Base-by-base conservation (phyloP, 2,113 vertebrate species). In the Channa argus region DNA sequence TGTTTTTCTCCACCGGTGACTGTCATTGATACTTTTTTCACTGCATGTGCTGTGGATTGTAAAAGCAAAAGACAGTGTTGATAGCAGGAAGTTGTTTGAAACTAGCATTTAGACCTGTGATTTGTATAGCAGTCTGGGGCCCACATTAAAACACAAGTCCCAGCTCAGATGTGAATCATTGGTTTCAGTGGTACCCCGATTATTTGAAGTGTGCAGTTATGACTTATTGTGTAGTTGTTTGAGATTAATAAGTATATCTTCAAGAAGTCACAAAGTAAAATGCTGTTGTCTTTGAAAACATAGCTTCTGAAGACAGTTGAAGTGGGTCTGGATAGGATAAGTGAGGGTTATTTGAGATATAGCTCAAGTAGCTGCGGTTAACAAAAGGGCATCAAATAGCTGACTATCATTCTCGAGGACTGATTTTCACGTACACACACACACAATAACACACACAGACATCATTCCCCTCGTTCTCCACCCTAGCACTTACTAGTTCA, bases 181-280 rank as follows among this genome's bases (percentile, higher is more conserved):
- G 79, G 51, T 60, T 79, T 68, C 15, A 14, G 95, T 94, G 88
- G 90, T 89, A 9, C 43, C 44, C 38, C 6, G 34, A 39, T 24
- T 24, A 24, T 56, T 13, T 45, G 44, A 69, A 71, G 8, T 8
- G 5, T 54, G 45, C 2, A 5, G 37, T 39, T 39, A 33, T 59
- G 13, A 41, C 13, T 61, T 15, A 55, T 53, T 95, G n/a, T 47
- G 8, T 63, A 43, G 39, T 54, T 60, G 14, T 55, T 66, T 56
- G 12, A 4, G 12, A 15, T 6, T 45, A 24, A 13, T 44, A 13
- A 63, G 36, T 56, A 36, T 45, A 6, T 68, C 4, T 44, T 39
- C 14, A 8, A 55, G 12, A 11, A 51, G 9, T 15, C 2, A 55
- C 38, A 9, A 60, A 24, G 54, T 37, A 3, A 69, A 44, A 64